Conservation (phyloP, 2,888 invertebrate species). For the Molorchus minor region DNA sequence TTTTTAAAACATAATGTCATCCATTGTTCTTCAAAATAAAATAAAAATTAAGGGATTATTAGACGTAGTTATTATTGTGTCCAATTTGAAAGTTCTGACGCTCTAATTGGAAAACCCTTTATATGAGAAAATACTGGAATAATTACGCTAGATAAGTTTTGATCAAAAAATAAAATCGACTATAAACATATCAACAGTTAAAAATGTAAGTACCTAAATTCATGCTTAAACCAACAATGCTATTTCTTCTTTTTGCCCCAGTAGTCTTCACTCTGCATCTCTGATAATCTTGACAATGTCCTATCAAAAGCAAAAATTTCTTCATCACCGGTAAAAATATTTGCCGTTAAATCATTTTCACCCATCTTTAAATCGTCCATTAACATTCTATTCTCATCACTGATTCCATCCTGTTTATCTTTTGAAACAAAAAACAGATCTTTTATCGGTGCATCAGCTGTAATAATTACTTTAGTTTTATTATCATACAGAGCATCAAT, state of each 20-base stretch:
- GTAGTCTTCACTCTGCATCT: slow-evolving; percentile 96
- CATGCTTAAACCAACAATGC: no score
- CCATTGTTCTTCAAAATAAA: no score
- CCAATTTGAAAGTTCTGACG: slow-evolving; percentile 96
- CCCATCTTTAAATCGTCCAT: slow-evolving; percentile 96
- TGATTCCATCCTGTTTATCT: slow-evolving; percentile 55
- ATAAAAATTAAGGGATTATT: no score
- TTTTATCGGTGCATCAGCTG: slow-evolving; percentile 80
- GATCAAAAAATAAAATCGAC: slow-evolving; percentile 6
- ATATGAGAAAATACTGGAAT: slow-evolving; percentile 15
- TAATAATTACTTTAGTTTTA: slow-evolving; percentile 85
- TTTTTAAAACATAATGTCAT: no score
- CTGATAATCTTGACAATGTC: slow-evolving; percentile 89
- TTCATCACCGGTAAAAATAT: slow-evolving; percentile 97
- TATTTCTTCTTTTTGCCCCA: slow-evolving; percentile 70
- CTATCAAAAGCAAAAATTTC: slow-evolving; percentile 97
- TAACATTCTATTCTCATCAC: slow-evolving; percentile 82
- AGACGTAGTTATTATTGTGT: no score
- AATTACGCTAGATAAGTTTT: slow-evolving; percentile 1
- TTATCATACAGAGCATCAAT: slow-evolving; percentile 98
- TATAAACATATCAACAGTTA: neutral
- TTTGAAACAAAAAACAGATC: slow-evolving; percentile 73
- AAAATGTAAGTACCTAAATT: slow-evolving; percentile 23
- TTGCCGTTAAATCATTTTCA: slow-evolving; percentile 78
- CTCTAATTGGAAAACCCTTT: slow-evolving; percentile 70